phyloP scores from a whole-genome alignment of 35 echinoderm and acorn worm species.

The Eucidaris tribuloides region DNA sequence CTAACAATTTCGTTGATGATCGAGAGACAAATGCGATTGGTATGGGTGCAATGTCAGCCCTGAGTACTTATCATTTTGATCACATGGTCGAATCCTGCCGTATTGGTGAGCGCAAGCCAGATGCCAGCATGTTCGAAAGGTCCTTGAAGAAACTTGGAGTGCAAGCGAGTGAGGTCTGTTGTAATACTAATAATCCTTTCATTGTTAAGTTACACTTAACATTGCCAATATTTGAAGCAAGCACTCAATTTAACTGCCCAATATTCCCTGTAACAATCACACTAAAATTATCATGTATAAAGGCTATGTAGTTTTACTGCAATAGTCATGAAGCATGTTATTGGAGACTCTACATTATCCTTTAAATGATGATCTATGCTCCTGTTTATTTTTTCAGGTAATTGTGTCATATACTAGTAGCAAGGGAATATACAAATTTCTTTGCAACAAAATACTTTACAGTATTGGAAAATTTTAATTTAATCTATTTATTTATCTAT shows the following conservation, averaged over 20 bases:
- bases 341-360: too few relatives aligned
- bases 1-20: conserved; percentile 83
- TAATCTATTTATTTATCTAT: too few relatives aligned
- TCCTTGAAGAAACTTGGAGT: conserved; percentile 53
- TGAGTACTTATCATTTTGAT: conserved; percentile 41
- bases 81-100: conserved; percentile 80
- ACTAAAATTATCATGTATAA: too few relatives aligned
- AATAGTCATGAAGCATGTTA: too few relatives aligned
- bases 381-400: too few relatives aligned
- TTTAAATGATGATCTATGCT: too few relatives aligned
- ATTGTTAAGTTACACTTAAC: background rate
- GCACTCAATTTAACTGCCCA: background rate
- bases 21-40: background rate
- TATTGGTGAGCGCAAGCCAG: conserved; percentile 68
- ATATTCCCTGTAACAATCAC: background rate
- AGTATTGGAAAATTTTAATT: too few relatives aligned
- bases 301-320: too few relatives aligned
- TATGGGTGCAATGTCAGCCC: background rate
- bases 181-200: background rate
- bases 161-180: conserved; percentile 57
- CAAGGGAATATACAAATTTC: too few relatives aligned
- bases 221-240: too few relatives aligned
- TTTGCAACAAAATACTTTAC: too few relatives aligned
- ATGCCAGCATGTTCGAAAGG: conserved; percentile 51
- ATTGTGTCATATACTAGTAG: too few relatives aligned